Evolutionary conservation across 2,888 invertebrate genomes (phyloP).

Genomic region (Julus scanicus): DNA sequence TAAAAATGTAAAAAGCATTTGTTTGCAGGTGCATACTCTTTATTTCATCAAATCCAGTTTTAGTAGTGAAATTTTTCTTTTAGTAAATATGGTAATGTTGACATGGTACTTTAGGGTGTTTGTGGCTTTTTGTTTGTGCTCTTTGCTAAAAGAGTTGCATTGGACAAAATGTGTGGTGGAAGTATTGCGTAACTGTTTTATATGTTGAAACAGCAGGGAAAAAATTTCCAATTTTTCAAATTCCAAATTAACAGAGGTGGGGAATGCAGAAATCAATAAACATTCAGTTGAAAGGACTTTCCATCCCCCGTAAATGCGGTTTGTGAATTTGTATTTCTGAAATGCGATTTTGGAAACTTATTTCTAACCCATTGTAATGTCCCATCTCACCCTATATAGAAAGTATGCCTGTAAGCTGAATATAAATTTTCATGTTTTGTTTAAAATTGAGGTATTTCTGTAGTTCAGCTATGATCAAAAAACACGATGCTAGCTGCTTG

Average conservation of each 20-base stretch:
- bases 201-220: not conserved
- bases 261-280: not conserved
- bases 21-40: not conserved
- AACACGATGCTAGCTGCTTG: not conserved
- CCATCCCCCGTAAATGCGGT: not conserved
- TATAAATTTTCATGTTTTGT: not conserved
- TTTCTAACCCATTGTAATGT: too few species aligned
- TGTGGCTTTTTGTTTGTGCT: constrained; percentile 43
- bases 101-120: constrained; percentile 42
- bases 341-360: too few species aligned
- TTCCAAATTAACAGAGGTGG: not conserved
- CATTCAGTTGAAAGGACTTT: not conserved
- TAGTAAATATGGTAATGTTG: constrained; percentile 15
- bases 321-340: too few species aligned
- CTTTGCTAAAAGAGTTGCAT: constrained; percentile 45
- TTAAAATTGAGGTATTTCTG: not conserved
- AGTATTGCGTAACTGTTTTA: not conserved
- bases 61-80: not conserved
- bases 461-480: not conserved
- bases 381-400: too few species aligned
- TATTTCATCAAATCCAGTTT: not conserved
- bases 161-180: constrained; percentile 25
- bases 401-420: too few species aligned
- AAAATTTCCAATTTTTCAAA: not conserved
- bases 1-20: not conserved